Percentiles rank a stretch among this genome's conserved stretches.
Conservation (phyloP, 2,797 vertebrate genomes). For the Coilia nasus region DNA sequence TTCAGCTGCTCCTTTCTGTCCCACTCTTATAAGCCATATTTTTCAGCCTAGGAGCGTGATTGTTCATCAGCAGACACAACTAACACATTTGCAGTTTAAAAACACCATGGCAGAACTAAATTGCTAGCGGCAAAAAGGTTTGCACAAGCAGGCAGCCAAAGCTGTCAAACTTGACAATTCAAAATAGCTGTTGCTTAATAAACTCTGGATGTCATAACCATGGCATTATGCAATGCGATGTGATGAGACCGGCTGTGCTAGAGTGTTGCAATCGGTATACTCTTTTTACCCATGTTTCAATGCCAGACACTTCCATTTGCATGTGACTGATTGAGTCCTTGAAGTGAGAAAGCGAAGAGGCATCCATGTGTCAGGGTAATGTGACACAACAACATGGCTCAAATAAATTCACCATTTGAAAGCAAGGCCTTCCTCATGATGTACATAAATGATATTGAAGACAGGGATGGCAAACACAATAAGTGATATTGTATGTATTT, state of each 20-base stretch:
- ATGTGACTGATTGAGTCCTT: background rate
- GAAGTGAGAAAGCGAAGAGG: background rate
- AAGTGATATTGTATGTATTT: background rate
- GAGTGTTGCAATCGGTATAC: background rate
- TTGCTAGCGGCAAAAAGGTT: background rate
- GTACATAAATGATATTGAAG: background rate
- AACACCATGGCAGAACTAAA: background rate
- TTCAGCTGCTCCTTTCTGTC: constrained; percentile 19
- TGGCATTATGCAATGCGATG: background rate
- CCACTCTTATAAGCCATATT: background rate
- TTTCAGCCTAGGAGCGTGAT: background rate
- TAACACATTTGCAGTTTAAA: background rate
- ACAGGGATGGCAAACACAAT: background rate
- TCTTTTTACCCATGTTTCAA: background rate
- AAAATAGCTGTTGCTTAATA: background rate
- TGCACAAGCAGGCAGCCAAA: background rate
- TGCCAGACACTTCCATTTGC: background rate
- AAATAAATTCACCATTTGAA: background rate
- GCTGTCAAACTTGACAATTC: background rate
- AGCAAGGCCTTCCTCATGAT: background rate
- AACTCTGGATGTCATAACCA: background rate
- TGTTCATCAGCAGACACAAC: background rate
- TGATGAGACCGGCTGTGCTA: background rate
- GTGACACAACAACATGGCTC: background rate
- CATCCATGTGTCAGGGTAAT: background rate